These are phyloP conservation scores for Thelaira solivaga DNA, from an alignment of 2,888 invertebrate species.

Conservation along the genomic window DNA sequence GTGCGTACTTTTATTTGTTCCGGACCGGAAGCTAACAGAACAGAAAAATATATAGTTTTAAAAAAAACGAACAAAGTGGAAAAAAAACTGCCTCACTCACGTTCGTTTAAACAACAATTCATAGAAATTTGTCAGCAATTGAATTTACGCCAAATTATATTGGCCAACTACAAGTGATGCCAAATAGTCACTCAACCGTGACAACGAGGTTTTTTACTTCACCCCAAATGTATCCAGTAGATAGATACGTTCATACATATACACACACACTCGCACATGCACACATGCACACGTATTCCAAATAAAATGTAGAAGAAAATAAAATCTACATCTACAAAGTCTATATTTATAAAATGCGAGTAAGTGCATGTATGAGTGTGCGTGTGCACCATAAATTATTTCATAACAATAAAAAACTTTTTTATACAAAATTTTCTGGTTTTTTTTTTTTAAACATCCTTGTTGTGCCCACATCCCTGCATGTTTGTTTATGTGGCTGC, in stretches of 20 bases:
- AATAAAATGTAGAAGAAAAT: neutral
- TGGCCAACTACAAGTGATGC: constrained; percentile 61
- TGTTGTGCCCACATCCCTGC: constrained; percentile 17
- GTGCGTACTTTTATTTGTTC: constrained; percentile 60
- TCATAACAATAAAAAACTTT: constrained; percentile 35
- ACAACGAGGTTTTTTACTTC: constrained; percentile 56
- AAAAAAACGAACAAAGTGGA: too few species aligned
- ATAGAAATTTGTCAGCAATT: constrained; percentile 63
- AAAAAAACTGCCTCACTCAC: constrained; percentile 59
- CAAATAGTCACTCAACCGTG: constrained; percentile 60
- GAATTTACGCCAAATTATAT: constrained; percentile 62
- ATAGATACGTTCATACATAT: too few species aligned
- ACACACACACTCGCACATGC: too few species aligned
- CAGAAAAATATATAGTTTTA: constrained; percentile 11
- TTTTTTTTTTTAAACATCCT: constrained; percentile 23
- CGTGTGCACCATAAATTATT: constrained; percentile 4
- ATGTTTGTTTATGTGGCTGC: neutral
- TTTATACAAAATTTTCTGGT: constrained; percentile 11
- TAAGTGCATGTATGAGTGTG: neutral
- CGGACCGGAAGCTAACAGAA: constrained; percentile 45
- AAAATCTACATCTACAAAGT: neutral
- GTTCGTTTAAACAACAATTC: constrained; percentile 59
- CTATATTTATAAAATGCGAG: neutral
- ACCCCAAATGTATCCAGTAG: constrained; percentile 40
- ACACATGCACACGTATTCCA: too few species aligned